Evolutionary conservation across 37 sponge, comb jelly and placozoan species (phyloP), one percentile per base, ranked within the genome.

Genomic region (Mnemiopsis leidyi): DNA sequence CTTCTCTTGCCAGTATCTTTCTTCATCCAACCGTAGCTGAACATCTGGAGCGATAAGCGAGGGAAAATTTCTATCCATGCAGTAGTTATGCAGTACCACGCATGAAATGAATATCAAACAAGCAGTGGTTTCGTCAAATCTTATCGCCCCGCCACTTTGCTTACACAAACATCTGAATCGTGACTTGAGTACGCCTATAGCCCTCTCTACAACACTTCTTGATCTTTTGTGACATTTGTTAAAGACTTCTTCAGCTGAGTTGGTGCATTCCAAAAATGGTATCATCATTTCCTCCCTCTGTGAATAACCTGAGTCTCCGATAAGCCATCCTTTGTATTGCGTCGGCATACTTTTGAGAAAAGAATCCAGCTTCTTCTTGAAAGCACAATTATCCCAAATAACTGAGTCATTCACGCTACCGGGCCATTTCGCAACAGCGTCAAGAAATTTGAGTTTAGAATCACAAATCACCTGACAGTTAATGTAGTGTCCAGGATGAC

Each of bases 81-180:
- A 71, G 73, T 71, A 71, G 73, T 71, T 71, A 30, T 71, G 73
- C 3, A 71, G 73, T 5, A 71, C 73, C 16, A 71, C 26, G 26
- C 73, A 71, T 29, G 29, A 29, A 29, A 71, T 30, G 73, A 71
- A 29, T 5, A 71, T 71, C 2, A 29, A 25, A 71, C 73, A 71
- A 29, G 73, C 73, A 23, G 26, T 23, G 26, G 3, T 71, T 23
- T 71, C 73, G 26, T 71, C 29, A 71, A 29, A 71, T 30, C 23
- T 71, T 5, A 71, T 71, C 23, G 73, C 73, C n/a, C 68, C 68
- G 9, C 68, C 68, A 61, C 18, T 21, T 18, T 61, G 18, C 9
- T 21, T 21, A 18, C 68, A 61, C 68, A 61, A 61, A 18, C 68
- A 61, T 61, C 68, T 9, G 18, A 61, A 61, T 61, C 68, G 9